These are phyloP conservation scores for Sepiola atlantica DNA, from an alignment of 2,888 invertebrate genomes.

Conservation along the genomic window DNA sequence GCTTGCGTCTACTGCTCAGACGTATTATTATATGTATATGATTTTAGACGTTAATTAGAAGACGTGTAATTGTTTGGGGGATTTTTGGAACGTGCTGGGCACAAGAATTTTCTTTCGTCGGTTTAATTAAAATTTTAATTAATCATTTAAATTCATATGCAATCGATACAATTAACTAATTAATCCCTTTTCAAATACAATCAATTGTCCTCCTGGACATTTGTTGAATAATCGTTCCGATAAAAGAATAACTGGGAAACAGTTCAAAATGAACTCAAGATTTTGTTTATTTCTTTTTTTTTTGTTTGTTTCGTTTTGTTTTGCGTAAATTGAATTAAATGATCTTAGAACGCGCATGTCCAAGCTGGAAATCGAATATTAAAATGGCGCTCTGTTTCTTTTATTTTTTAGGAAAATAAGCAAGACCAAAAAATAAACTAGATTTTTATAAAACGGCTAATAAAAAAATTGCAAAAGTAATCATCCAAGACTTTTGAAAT, in stretches of 20 bases:
- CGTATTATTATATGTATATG: neutral
- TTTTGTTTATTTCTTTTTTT: no score
- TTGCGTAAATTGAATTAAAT: neutral
- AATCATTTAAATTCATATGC: conserved; percentile 22
- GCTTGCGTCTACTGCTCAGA: neutral
- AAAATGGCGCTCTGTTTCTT: neutral
- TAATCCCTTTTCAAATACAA: neutral
- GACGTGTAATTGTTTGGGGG: neutral
- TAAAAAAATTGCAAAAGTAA: neutral
- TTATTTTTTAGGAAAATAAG: neutral
- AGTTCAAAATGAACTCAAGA: neutral
- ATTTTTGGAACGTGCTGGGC: neutral
- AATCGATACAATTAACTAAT: conserved; percentile 9
- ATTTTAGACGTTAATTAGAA: neutral
- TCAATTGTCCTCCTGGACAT: neutral
- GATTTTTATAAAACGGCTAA: neutral
- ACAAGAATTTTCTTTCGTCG: neutral
- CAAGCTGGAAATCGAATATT: neutral
- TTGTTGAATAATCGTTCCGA: neutral
- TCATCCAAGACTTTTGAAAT: neutral
- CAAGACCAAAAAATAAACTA: neutral
- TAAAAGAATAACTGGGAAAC: neutral
- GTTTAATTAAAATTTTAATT: neutral
- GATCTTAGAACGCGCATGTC: neutral
- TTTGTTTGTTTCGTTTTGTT: no score